Conservation (phyloP, 2,113 vertebrate species). For the Salminus brasiliensis region DNA sequence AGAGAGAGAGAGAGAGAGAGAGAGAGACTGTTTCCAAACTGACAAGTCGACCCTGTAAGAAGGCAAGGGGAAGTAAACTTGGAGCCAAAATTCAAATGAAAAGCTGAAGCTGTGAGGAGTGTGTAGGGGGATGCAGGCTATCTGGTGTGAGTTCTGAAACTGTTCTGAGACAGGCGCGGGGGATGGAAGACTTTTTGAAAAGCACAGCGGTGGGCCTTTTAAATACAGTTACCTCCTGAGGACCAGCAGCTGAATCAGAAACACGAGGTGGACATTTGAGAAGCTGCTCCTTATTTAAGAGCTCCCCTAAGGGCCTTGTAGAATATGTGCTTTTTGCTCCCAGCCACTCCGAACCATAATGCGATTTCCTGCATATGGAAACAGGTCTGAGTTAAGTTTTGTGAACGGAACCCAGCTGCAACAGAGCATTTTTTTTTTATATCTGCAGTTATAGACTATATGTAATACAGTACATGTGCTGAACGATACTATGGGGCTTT, state of each 20-base stretch:
- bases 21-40: too few species aligned
- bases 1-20: too few species aligned
- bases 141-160: not conserved
- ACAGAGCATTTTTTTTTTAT: not conserved
- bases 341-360: not conserved
- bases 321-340: not conserved
- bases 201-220: slow-evolving; percentile 45
- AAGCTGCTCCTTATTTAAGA: slow-evolving; percentile 1
- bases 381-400: not conserved
- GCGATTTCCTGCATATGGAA: slow-evolving; percentile 5
- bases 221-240: slow-evolving; percentile 32
- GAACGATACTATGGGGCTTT: too few species aligned
- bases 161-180: slow-evolving; percentile 24
- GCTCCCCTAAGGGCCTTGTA: not conserved
- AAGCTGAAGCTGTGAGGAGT: slow-evolving; percentile 25
- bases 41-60: slow-evolving; percentile 17
- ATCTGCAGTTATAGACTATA: not conserved
- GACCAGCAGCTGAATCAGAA: slow-evolving; percentile 20
- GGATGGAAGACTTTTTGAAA: slow-evolving; percentile 23
- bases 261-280: slow-evolving; percentile 26
- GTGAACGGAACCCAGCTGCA: not conserved
- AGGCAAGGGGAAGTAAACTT: slow-evolving; percentile 53
- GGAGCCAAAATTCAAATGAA: slow-evolving; percentile 54
- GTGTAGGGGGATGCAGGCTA: not conserved
- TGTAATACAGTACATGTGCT: not conserved